Evolutionary conservation across 2,888 invertebrate species (phyloP).

Genomic region (Oeneis ivallda): DNA sequence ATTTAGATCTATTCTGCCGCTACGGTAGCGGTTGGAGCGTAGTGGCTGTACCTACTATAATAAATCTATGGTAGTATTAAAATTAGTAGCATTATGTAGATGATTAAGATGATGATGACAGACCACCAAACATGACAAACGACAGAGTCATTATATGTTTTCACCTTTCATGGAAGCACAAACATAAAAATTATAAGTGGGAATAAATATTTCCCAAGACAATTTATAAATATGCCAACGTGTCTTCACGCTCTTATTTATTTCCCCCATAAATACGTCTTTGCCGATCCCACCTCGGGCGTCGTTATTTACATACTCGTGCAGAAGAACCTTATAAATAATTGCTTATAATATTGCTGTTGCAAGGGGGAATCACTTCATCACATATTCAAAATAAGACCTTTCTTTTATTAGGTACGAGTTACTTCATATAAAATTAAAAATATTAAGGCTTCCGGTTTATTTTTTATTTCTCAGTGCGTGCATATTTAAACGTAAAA

Average conservation of each 20-base stretch:
- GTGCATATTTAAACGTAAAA: too few relatives aligned
- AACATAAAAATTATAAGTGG: conserved; percentile 21
- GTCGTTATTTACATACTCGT: conserved; percentile 22
- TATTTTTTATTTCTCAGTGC: too few relatives aligned
- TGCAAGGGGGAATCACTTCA: conserved; percentile 3
- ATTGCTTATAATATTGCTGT: conserved; percentile 21
- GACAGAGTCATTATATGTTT: not conserved
- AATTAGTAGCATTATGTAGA: too few relatives aligned
- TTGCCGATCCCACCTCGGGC: conserved; percentile 48
- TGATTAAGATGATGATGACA: too few relatives aligned
- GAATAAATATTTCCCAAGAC: conserved; percentile 27
- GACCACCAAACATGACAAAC: not conserved
- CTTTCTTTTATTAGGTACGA: not conserved
- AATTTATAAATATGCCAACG: conserved; percentile 34
- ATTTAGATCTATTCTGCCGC: too few relatives aligned
- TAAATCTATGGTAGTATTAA: too few relatives aligned
- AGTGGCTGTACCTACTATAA: too few relatives aligned
- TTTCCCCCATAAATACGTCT: conserved; percentile 60
- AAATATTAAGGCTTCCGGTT: too few relatives aligned
- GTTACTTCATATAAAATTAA: too few relatives aligned
- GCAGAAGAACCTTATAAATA: conserved; percentile 22
- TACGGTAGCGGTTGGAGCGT: too few relatives aligned
- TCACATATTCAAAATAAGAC: conserved; percentile 2
- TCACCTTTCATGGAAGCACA: not conserved
- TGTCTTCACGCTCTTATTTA: conserved; percentile 47